These are phyloP conservation scores for Drosophila mimica DNA, from an alignment of 2,888 invertebrate genomes.

Conservation along the genomic window DNA sequence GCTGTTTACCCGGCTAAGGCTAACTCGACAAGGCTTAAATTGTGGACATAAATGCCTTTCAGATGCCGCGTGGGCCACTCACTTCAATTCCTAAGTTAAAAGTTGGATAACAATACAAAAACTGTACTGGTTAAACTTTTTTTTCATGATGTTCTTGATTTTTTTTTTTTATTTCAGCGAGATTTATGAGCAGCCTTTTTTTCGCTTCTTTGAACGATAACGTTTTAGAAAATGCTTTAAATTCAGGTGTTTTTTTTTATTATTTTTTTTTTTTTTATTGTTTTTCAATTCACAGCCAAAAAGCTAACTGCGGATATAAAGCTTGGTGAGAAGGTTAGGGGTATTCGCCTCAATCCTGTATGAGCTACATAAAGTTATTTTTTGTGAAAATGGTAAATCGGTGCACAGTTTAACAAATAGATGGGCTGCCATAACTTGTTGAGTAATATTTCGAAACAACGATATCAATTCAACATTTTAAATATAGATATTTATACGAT, in stretches of 20 bases:
- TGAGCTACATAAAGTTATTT: not conserved
- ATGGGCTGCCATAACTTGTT: not conserved
- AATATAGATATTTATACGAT: too few species aligned
- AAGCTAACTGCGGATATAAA: conserved; percentile 9
- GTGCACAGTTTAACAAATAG: not conserved
- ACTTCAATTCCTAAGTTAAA: conserved; percentile 70
- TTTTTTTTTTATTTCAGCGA: conserved; percentile 29
- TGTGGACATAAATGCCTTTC: conserved; percentile 52
- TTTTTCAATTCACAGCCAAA: conserved; percentile 19
- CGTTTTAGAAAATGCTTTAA: conserved; percentile 52
- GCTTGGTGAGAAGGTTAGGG: not conserved
- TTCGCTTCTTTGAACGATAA: conserved; percentile 44
- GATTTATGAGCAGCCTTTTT: conserved; percentile 61
- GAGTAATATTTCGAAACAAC: not conserved
- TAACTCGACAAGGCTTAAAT: conserved; percentile 76
- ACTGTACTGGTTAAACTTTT: conserved; percentile 38
- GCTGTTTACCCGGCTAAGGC: conserved; percentile 72
- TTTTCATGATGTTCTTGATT: conserved; percentile 31
- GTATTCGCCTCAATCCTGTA: not conserved
- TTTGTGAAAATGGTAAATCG: not conserved
- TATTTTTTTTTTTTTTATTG: conserved; percentile 9
- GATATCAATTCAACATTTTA: not conserved
- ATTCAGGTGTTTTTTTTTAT: conserved; percentile 19
- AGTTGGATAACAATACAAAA: conserved; percentile 74
- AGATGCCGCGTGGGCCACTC: conserved; percentile 27